These are phyloP conservation scores for Danio jaintianensis DNA, from an alignment of 2,797 vertebrate species.

Conservation along the genomic window DNA sequence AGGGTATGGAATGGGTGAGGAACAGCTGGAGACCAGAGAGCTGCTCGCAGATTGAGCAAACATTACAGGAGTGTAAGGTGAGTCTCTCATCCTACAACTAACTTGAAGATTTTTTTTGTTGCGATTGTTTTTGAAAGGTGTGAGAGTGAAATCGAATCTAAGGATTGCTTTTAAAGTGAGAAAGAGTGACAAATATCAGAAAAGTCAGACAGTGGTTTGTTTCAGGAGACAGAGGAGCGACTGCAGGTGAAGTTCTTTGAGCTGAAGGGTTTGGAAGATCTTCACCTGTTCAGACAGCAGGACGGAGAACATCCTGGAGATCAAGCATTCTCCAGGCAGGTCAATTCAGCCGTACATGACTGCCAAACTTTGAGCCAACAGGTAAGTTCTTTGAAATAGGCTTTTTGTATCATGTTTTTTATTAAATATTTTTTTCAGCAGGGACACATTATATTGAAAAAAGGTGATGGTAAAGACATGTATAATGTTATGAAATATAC, in stretches of 20 bases:
- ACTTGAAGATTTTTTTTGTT: neutral
- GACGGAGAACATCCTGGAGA: conserved; percentile 63
- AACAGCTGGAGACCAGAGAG: conserved; percentile 73
- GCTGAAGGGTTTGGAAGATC: conserved; percentile 76
- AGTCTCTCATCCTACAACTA: conserved; percentile 4
- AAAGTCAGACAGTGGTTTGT: neutral
- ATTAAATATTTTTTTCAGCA: too few species aligned
- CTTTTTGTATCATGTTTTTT: too few species aligned
- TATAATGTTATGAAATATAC: too few species aligned
- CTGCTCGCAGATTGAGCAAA: conserved; percentile 74
- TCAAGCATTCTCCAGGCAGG: conserved; percentile 56
- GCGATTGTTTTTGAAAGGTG: neutral
- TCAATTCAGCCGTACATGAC: conserved; percentile 54
- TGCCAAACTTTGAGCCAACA: conserved; percentile 68
- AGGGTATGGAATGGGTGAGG: conserved; percentile 75
- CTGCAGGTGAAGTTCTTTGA: conserved; percentile 72
- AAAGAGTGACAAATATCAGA: neutral
- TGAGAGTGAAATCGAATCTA: neutral
- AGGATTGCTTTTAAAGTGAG: neutral
- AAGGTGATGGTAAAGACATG: too few species aligned
- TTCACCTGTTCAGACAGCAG: conserved; percentile 48
- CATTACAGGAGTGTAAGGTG: conserved; percentile 85
- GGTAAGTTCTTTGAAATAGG: conserved; percentile 65
- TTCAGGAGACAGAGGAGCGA: conserved; percentile 79
- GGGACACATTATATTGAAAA: too few species aligned